These are phyloP conservation scores for Propithecus deckenii DNA, from an alignment of 2,797 vertebrate species.

Conservation along the genomic window DNA sequence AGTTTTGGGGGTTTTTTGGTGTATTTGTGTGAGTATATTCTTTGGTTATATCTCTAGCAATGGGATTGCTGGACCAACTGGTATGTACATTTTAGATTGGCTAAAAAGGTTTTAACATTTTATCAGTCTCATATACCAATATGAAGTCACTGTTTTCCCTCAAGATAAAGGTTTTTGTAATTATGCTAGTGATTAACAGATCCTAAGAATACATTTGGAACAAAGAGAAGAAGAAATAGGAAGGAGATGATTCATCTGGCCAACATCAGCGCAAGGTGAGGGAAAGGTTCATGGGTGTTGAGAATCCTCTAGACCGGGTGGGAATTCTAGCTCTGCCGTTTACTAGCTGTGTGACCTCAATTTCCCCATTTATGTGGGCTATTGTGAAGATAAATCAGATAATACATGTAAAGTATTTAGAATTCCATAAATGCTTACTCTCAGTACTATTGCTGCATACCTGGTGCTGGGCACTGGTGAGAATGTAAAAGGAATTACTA, in stretches of 20 bases:
- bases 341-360: not conserved
- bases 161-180: constrained; percentile 27
- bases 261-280: not conserved
- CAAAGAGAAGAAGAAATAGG: not conserved
- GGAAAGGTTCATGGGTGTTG: not conserved
- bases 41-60: not conserved
- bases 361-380: not conserved
- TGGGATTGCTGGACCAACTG: not conserved
- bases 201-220: not conserved
- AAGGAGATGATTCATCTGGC: not conserved
- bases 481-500: not conserved
- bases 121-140: not conserved
- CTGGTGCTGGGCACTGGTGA: not conserved
- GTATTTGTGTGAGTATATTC: not conserved
- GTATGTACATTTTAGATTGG: not conserved
- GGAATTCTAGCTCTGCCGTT: not conserved
- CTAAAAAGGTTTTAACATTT: not conserved
- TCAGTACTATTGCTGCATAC: not conserved
- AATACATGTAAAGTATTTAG: not conserved
- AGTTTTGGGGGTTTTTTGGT: not conserved
- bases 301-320: not conserved
- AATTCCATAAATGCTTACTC: not conserved
- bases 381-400: constrained; percentile 14
- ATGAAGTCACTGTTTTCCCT: not conserved
- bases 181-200: not conserved